Evolutionary conservation across 1,140 invertebrate genomes (phyloP).

Genomic region (Lineus longissimus): DNA sequence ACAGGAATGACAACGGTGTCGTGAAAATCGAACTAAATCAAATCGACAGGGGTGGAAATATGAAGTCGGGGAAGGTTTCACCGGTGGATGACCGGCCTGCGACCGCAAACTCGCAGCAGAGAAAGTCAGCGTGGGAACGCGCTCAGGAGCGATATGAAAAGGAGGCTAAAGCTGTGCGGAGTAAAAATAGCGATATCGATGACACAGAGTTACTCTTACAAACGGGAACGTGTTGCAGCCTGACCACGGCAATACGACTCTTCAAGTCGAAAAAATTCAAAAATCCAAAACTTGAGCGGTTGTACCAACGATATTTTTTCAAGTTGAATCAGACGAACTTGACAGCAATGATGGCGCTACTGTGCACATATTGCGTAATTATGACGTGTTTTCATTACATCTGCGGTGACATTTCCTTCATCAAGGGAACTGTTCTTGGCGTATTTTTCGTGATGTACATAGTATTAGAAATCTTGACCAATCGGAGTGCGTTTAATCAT

Average conservation of each 20-base stretch:
- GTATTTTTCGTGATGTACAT: conserved; percentile 52
- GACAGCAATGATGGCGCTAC: conserved; percentile 73
- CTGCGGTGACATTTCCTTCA: conserved; percentile 35
- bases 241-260: conserved; percentile 18
- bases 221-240: not conserved
- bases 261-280: conserved; percentile 40
- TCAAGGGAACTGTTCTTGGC: conserved; percentile 41
- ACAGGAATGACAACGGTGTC: too few relatives aligned
- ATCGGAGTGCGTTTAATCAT: conserved; percentile 79
- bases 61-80: not conserved
- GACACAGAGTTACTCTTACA: conserved; percentile 8
- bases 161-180: conserved; percentile 17
- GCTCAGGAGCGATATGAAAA: conserved; percentile 34
- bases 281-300: conserved; percentile 64
- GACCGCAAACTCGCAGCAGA: conserved; percentile 14
- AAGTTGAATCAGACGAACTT: conserved; percentile 88
- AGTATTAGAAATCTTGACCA: conserved; percentile 71
- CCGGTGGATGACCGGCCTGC: conserved; percentile 18
- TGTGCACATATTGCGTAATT: conserved; percentile 66
- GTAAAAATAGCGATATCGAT: conserved; percentile 17
- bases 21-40: too few relatives aligned
- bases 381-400: conserved; percentile 56
- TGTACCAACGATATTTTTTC: conserved; percentile 88
- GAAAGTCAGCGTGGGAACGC: conserved; percentile 42
- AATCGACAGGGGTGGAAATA: too few relatives aligned